Conservation (phyloP, 2,797 vertebrate species). For the Paguma larvata region DNA sequence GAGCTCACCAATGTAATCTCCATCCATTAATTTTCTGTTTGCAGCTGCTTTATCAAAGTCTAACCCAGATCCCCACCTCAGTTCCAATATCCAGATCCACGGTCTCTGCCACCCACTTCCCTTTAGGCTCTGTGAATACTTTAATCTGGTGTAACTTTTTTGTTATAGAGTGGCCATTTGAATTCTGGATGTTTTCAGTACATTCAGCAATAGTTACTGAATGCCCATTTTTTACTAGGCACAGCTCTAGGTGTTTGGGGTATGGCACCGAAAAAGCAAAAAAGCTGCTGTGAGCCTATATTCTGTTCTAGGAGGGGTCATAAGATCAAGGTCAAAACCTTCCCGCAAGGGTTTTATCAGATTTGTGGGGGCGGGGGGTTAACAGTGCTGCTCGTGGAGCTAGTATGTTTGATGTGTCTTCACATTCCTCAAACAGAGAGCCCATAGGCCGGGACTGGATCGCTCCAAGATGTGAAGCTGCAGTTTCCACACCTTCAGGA, state of each 20-base stretch:
- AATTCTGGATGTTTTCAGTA: slow-evolving; percentile 36
- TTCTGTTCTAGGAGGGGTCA: not conserved
- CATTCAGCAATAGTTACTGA: not conserved
- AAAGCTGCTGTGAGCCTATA: not conserved
- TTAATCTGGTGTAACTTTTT: not conserved
- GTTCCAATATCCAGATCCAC: not conserved
- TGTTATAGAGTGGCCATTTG: not conserved
- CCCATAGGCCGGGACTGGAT: not conserved
- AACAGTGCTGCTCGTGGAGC: not conserved
- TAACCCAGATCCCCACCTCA: not conserved
- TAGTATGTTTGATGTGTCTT: not conserved
- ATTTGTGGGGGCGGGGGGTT: not conserved
- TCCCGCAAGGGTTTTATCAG: not conserved
- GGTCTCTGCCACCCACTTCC: not conserved
- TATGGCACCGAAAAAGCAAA: not conserved
- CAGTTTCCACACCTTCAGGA: not conserved
- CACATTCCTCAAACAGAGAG: not conserved
- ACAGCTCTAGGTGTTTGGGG: not conserved
- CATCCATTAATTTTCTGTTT: not conserved
- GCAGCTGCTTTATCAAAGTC: not conserved
- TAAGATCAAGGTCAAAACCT: not conserved
- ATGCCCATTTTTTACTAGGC: not conserved
- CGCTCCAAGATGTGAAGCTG: not conserved
- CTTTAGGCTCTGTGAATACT: not conserved
- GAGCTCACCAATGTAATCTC: not conserved